Conservation (phyloP, 2,113 vertebrate species). For the Notarius lentiginosus region DNA sequence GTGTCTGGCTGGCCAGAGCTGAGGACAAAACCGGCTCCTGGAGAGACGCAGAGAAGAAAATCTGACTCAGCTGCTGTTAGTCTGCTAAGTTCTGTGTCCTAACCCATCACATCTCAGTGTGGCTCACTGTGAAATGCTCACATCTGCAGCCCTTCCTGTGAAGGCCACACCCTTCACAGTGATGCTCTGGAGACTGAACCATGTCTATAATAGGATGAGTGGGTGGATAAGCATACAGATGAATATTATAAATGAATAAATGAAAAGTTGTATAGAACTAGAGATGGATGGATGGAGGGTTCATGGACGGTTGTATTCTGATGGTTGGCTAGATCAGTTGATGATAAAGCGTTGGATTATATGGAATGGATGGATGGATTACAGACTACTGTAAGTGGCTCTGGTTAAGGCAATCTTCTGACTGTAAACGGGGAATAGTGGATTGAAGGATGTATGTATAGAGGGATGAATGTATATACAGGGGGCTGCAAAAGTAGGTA, state of each 20-base stretch:
- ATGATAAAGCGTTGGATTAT: not conserved
- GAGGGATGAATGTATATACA: no score
- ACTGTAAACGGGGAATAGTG: not conserved
- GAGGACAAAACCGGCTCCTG: conserved; percentile 63
- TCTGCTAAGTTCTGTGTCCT: not conserved
- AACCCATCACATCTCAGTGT: not conserved
- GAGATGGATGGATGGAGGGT: not conserved
- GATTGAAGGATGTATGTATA: not conserved
- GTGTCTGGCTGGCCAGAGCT: conserved; percentile 50
- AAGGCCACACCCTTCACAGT: not conserved
- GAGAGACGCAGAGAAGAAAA: not conserved
- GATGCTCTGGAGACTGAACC: not conserved
- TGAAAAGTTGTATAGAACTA: not conserved
- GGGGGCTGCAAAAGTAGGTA: no score
- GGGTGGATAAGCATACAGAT: not conserved
- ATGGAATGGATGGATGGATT: not conserved
- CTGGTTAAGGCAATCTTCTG: no score
- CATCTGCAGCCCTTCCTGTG: not conserved
- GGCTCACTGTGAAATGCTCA: not conserved
- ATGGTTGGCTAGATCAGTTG: not conserved
- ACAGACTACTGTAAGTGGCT: not conserved
- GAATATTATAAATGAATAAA: not conserved
- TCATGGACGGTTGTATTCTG: not conserved
- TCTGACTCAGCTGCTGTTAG: no score
- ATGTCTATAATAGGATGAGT: not conserved